Evolutionary conservation across 2,113 vertebrate species (phyloP), one percentile per base, ranked within the genome.

Genomic region (Azemiops feae): DNA sequence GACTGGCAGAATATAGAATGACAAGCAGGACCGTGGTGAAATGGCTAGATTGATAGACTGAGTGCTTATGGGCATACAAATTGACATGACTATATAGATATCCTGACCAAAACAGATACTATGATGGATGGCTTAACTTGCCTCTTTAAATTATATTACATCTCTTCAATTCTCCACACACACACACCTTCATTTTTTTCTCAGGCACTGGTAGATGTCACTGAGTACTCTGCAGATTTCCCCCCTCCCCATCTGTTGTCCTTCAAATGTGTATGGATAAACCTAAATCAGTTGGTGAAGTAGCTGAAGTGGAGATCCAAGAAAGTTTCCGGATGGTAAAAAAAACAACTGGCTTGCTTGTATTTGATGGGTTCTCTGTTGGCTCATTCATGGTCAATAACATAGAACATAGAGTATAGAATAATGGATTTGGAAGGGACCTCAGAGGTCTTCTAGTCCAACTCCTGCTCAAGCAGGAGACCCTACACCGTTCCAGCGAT

Each of bases 31-130:
- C 92, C 43, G 3, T 12, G 12, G 88, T 94, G 95, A 96, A 96
- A 96, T 91, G 85, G 54, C 74, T 95, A 94, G 94, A 97, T 95
- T 95, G 96, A 96, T 96, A 92, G 93, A 74, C 85, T 94, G 53
- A 93, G 7, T n/a, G 89, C 58, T 96, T 93, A 92, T 58, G 89
- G 93, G 93, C 91, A 91, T 85, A 50, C 55, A 55, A 94, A 91
- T 92, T 60, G 3, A 95, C 93, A 91, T 45, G 91, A 95, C 30
- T 81, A 86, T 94, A 69, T 92, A 57, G 57, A 87, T 90, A 94
- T 92, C 6, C 52, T 88, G 85, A 89, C 74, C 43, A 91, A 92
- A 60, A 92, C 89, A 91, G 93, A 91, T 74, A 94, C 52, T 43
- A 58, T 96, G 96, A 96, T 95, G 92, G 91, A 96, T 96, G 93